Percentiles rank a stretch among this genome's conserved stretches.
Conservation (phyloP, 35 echinoderm and acorn worm species). For the Lytechinus pictus region DNA sequence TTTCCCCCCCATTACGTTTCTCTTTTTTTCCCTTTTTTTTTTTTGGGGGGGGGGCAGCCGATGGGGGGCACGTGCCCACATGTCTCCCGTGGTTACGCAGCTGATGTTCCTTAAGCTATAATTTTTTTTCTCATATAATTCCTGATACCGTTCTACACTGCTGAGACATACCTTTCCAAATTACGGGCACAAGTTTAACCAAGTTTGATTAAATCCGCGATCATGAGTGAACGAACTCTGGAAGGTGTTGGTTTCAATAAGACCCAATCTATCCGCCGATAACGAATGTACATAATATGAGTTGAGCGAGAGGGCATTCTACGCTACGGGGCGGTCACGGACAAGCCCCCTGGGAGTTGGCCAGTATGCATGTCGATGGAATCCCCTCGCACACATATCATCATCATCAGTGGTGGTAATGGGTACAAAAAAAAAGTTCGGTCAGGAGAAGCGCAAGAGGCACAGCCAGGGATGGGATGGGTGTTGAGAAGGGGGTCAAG, state of each 20-base stretch:
- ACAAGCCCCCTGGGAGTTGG: not conserved
- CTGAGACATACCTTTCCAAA: no score
- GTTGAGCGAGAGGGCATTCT: conserved; percentile 5
- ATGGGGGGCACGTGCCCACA: no score
- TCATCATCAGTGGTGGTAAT: not conserved
- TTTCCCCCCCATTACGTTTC: no score
- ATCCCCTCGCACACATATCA: not conserved
- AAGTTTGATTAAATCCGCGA: not conserved
- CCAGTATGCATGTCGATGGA: not conserved
- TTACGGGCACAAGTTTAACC: not conserved
- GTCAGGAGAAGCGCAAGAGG: not conserved
- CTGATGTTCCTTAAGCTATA: no score
- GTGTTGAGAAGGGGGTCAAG: not conserved
- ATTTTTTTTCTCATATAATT: no score
- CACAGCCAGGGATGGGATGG: not conserved
- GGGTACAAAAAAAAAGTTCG: not conserved
- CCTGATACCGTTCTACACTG: no score
- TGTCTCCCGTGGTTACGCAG: no score
- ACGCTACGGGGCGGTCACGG: not conserved
- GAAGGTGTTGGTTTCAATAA: not conserved
- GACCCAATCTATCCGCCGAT: not conserved
- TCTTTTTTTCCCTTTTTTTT: no score
- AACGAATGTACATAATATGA: not conserved
- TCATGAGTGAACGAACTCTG: not conserved
- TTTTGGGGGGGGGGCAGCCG: no score